Percentiles rank a stretch among this genome's conserved stretches.
These are phyloP conservation scores for Pseudomyrmex dendroicus DNA, from an alignment of 1,140 invertebrate species.

Conservation along the genomic window DNA sequence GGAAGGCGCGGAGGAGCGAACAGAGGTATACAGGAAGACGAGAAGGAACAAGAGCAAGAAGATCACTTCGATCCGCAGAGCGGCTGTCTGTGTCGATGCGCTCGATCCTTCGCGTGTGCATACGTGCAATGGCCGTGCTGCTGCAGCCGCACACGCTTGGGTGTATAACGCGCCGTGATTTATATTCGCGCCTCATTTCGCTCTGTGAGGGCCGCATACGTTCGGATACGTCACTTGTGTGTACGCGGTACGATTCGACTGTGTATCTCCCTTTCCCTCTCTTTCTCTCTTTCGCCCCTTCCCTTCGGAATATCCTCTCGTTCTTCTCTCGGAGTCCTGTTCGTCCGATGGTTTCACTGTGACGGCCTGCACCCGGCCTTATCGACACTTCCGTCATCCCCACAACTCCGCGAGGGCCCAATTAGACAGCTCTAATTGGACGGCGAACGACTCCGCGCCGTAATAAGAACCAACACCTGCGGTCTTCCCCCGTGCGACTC, in stretches of 20 bases:
- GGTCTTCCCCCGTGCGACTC: background rate
- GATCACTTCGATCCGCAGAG: conserved; percentile 43
- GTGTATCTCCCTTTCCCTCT: conserved; percentile 25
- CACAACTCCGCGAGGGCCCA: conserved; percentile 70
- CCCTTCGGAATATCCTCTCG: background rate
- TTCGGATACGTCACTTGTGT: conserved; percentile 77
- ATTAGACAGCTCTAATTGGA: conserved; percentile 76
- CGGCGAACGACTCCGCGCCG: conserved; percentile 64
- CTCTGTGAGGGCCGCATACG: conserved; percentile 78
- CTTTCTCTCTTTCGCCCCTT: conserved; percentile 40
- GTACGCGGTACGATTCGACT: conserved; percentile 65
- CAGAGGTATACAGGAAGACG: conserved; percentile 3
- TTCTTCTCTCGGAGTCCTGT: conserved; percentile 48
- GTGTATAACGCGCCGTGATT: conserved; percentile 78
- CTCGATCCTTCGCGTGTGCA: conserved; percentile 56
- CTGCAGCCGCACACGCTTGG: conserved; percentile 61
- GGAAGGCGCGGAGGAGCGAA: background rate
- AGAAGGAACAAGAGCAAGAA: conserved; percentile 47
- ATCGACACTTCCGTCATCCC: conserved; percentile 74
- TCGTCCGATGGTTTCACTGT: conserved; percentile 64
- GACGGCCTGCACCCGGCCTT: conserved; percentile 69
- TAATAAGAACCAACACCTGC: conserved; percentile 70
- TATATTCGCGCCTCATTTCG: conserved; percentile 78
- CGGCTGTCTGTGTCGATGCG: conserved; percentile 37
- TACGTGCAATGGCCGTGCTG: conserved; percentile 58